phyloP scores from a whole-genome alignment of 2,113 vertebrate genomes.

The Hassar affinis region DNA sequence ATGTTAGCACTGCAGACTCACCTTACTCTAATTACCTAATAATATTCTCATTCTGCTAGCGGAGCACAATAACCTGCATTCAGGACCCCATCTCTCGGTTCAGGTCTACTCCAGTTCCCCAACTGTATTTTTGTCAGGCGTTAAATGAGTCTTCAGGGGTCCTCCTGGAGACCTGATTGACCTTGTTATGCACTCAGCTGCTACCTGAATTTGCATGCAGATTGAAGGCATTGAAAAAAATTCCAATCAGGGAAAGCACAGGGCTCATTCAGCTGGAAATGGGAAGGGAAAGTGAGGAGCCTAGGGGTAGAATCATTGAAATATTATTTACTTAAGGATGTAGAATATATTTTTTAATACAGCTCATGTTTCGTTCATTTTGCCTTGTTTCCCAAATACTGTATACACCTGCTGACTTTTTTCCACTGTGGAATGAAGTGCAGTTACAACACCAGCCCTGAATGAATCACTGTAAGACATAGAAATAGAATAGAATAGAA shows the following conservation, averaged over 20 bases:
- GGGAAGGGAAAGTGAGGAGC: not conserved
- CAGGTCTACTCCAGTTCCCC: not conserved
- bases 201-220: conserved; percentile 12
- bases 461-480: not conserved
- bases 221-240: conserved; percentile 9
- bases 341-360: not conserved
- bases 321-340: not conserved
- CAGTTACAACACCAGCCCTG: not conserved
- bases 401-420: not conserved
- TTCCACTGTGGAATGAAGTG: not conserved
- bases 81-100: not conserved
- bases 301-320: not conserved
- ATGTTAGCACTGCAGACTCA: not conserved
- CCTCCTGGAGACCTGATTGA: conserved; percentile 11
- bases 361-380: not conserved
- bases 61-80: not conserved
- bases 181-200: conserved; percentile 17
- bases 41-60: conserved; percentile 1
- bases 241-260: conserved; percentile 16
- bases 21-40: conserved; percentile 8
- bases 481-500: too few relatives aligned
- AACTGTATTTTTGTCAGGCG: not conserved
- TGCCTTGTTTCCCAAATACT: not conserved
- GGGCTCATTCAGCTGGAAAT: conserved; percentile 9
- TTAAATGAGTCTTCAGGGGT: conserved; percentile 9